Percentiles rank a stretch among this genome's conserved stretches.
These are phyloP conservation scores for Galemys pyrenaicus DNA, from an alignment of 2,113 vertebrate species.

Conservation along the genomic window DNA sequence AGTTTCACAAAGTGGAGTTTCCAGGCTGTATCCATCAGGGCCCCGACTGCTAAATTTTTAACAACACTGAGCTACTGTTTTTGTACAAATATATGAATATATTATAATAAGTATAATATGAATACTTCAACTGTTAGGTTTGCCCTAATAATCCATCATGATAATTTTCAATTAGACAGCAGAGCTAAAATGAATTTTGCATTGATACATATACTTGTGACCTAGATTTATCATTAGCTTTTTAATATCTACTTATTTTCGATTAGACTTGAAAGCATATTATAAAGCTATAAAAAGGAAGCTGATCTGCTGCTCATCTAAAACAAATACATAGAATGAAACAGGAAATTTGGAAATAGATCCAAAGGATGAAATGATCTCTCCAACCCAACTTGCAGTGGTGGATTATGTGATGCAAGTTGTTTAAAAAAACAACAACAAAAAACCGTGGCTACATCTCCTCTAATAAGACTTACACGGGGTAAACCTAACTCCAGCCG, in stretches of 20 bases:
- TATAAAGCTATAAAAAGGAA: neutral
- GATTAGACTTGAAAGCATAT: neutral
- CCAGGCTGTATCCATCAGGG: neutral
- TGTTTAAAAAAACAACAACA: neutral
- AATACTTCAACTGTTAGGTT: neutral
- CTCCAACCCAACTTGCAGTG: neutral
- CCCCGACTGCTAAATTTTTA: neutral
- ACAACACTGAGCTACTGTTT: neutral
- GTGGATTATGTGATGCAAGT: neutral
- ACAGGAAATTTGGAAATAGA: neutral
- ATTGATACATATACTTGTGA: neutral
- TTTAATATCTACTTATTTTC: neutral
- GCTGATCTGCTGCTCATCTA: neutral
- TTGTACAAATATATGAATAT: no score
- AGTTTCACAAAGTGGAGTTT: neutral
- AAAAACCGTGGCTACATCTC: neutral
- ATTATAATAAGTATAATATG: neutral
- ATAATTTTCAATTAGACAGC: neutral
- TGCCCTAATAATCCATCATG: neutral
- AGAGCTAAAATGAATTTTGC: neutral
- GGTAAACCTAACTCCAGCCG: neutral
- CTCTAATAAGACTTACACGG: neutral
- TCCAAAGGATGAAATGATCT: neutral
- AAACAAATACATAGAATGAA: conserved; percentile 1
- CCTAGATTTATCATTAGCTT: neutral